Evolutionary conservation across 2,797 vertebrate species (phyloP), one percentile per base, ranked within the genome.

Genomic region (Brachyalestes nurse): DNA sequence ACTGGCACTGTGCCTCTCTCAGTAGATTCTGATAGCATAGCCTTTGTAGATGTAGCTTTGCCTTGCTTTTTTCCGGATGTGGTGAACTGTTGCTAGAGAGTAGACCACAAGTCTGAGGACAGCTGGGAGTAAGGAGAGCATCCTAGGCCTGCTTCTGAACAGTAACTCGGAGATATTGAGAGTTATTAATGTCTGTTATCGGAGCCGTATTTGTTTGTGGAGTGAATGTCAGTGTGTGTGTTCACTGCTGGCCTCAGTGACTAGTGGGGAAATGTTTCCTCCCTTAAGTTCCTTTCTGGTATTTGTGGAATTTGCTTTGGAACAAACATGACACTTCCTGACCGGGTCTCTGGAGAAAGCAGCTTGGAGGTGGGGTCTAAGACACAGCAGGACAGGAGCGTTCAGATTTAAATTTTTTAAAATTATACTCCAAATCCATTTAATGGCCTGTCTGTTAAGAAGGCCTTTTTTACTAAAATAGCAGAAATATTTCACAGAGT

Each of bases 291-390:
- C 84, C 87, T 87, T 89, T 92, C 85, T 94, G 93, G 94, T 93
- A 95, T 95, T 93, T 93, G 88, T 90, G 93, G 94, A 95, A 95
- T 95, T 90, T 85, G 91, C 90, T 91, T 89, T 91, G 91, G 92
- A 93, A 93, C 93, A 93, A 95, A 94, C 92, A 93, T 90, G 88
- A 89, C 91, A 91, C 91, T 94, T 95, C 94, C 94, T 91, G 92
- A 89, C 88, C 79, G 76, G 74, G 89, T 88, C 91, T 89, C 87
- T 78, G 34, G 88, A 89, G 89, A 87, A 84, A 87, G 83, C 83
- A 72, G 28, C 82, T 45, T 10, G 65, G 88, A 90, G 85, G 76
- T 85, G 85, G 60, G 85, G 90, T 57, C 72, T 69, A 53, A 65
- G 49, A 60, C 49, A 4, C 23, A n/a, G 19, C 65, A 7, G 57